A percentile compares a stretch with the other conserved stretches of the same genome.
Evolutionary conservation across 2,888 invertebrate species (phyloP).

Genomic region (Catocala fraxini): DNA sequence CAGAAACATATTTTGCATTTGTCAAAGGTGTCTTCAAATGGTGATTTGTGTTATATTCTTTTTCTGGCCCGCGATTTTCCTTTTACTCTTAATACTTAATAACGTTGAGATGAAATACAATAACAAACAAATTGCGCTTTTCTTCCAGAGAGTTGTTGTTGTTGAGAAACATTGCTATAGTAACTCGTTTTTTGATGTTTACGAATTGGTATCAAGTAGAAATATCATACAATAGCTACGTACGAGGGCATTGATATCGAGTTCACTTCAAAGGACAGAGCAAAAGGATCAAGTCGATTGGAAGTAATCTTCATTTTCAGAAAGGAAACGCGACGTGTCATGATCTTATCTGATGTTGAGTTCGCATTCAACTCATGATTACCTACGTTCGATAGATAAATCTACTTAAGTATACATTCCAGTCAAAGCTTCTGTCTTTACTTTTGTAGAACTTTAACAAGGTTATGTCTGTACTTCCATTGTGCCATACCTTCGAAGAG

Average conservation of each 20-base stretch:
- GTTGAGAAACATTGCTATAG: background rate
- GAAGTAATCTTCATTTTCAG: conserved; percentile 67
- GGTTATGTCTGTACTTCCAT: too few relatives aligned
- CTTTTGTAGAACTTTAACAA: too few relatives aligned
- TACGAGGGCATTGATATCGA: conserved; percentile 43
- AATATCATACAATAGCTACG: conserved; percentile 51
- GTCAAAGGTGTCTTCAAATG: conserved; percentile 44
- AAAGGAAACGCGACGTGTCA: conserved; percentile 45
- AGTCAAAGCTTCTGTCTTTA: background rate
- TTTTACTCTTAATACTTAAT: background rate
- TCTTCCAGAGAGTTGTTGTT: conserved; percentile 5
- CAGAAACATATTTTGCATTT: conserved; percentile 51
- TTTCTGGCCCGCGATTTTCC: conserved; percentile 18
- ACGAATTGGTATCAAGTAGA: conserved; percentile 47
- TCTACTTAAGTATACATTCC: background rate
- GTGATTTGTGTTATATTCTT: conserved; percentile 41
- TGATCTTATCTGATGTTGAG: conserved; percentile 29
- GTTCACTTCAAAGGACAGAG: conserved; percentile 56
- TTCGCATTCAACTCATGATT: conserved; percentile 13
- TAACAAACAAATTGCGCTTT: conserved; percentile 5
- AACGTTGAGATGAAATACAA: background rate
- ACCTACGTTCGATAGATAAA: conserved; percentile 9
- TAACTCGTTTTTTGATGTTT: conserved; percentile 3
- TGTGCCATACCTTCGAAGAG: too few relatives aligned
- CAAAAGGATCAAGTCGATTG: conserved; percentile 64